Percentiles rank a stretch among this genome's conserved stretches.
phyloP scores from a whole-genome alignment of 2,797 vertebrate species.

The Bradypodion pumilum region DNA sequence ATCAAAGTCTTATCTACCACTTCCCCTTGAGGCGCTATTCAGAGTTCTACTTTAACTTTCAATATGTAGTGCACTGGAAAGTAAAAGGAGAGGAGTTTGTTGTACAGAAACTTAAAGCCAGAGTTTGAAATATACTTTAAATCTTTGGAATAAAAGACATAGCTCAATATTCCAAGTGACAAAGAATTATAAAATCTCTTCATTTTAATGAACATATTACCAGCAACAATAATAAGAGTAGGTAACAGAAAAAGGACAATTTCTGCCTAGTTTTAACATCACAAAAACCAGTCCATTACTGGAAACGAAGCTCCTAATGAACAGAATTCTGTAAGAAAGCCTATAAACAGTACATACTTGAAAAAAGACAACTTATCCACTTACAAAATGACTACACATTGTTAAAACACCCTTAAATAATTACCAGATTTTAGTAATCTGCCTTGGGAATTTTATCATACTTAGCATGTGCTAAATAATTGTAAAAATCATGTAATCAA shows the following conservation, averaged over 20 bases:
- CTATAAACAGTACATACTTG: not conserved
- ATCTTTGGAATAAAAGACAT: not conserved
- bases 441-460: not conserved
- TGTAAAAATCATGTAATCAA: not conserved
- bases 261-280: not conserved
- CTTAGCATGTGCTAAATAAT: not conserved
- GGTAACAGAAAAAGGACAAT: not conserved
- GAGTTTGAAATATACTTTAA: too few species aligned
- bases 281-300: not conserved
- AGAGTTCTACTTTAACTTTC: not conserved
- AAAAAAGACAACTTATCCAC: not conserved
- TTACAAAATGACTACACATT: not conserved
- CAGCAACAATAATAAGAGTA: not conserved
- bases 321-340: not conserved
- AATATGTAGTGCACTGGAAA: not conserved
- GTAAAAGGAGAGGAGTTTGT: not conserved
- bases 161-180: not conserved
- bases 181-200: not conserved
- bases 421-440: not conserved
- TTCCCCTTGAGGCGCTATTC: too few species aligned
- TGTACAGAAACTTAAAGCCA: not conserved
- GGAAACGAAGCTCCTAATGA: not conserved
- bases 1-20: too few species aligned
- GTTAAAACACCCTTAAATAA: not conserved
- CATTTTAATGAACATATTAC: not conserved